Evolutionary conservation across 2,113 vertebrate species (phyloP), one percentile per base, ranked within the genome.

Genomic region (Cyanocitta stelleri): DNA sequence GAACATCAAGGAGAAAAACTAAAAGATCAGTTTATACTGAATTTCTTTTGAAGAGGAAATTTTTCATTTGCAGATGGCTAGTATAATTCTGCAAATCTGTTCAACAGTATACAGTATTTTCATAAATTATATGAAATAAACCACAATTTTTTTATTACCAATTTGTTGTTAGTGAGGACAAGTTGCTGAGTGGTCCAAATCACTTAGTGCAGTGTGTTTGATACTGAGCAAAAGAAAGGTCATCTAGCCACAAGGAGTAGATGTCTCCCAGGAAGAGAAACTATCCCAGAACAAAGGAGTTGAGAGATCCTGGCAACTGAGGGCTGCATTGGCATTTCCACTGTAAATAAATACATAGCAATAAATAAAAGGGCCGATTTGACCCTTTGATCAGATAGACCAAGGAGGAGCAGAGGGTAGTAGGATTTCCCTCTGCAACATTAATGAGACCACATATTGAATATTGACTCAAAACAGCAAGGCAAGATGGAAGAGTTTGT

Each of bases 141-240:
- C 2, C 4, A 46, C 10, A 3, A 6, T n/a, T 64, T 35, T 75
- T 39, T 27, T 3, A 37, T 17, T 37, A 19, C 10, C 3, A 1
- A 1, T 61, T 59, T 77, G 16, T 52, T 85, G 22, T 9, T 83
- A 48, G 41, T 35, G 26, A 59, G 51, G 51, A 30, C 27, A 58
- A 66, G 52, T 54, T 66, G 39, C 33, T 33, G 61, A 91, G 29
- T 56, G 67, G 24, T 16, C 21, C 3, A 22, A 19, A 58, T 81
- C 32, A 18, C 15, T 55, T n/a, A 5, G 16, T 73, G 33, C 30
- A n/a, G 55, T 9, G 9, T 5, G 44, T n/a, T 41, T n/a, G 72
- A 46, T 44, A 23, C 27, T 51, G n/a, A 59, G 29, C 23, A 83
- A 76, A 86, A 51, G 54, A 49, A 83, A 23, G 26, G 15, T 51